Percentiles rank a stretch among this genome's conserved stretches.
Evolutionary conservation across 2,888 invertebrate species (phyloP).

Genomic region (Gastracanthus pulcherrimus): DNA sequence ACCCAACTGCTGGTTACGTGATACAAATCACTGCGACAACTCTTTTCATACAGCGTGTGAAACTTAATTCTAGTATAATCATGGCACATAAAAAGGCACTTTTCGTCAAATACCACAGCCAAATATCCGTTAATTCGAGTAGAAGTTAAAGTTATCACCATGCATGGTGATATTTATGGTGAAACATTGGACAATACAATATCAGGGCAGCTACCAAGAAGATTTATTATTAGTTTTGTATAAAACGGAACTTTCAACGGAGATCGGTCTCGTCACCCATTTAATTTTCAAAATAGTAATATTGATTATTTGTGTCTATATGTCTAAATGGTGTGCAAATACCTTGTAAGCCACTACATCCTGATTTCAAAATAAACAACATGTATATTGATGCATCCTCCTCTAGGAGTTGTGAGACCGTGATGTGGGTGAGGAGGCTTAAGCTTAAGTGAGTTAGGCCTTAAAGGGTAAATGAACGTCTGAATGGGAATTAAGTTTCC

Average conservation of each 20-base stretch:
- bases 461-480: no score
- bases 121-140: neutral
- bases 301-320: neutral
- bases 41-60: neutral
- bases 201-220: neutral
- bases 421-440: no score
- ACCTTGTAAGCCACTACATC: slow-evolving; percentile 3
- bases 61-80: neutral
- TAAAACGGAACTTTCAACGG: neutral
- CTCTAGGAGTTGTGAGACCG: no score
- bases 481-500: no score
- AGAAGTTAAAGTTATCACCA: neutral
- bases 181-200: neutral
- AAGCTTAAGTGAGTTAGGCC: no score
- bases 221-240: neutral
- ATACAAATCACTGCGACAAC: neutral
- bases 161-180: neutral
- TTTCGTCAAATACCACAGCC: neutral
- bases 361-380: slow-evolving; percentile 52
- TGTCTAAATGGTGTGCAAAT: neutral
- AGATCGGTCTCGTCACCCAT: neutral
- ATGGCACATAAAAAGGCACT: neutral
- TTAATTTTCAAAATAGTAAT: neutral
- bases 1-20: neutral
- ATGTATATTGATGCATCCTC: slow-evolving; percentile 62